These are phyloP conservation scores for Serrognathus titanus DNA, from an alignment of 2,888 invertebrate species.

Conservation along the genomic window DNA sequence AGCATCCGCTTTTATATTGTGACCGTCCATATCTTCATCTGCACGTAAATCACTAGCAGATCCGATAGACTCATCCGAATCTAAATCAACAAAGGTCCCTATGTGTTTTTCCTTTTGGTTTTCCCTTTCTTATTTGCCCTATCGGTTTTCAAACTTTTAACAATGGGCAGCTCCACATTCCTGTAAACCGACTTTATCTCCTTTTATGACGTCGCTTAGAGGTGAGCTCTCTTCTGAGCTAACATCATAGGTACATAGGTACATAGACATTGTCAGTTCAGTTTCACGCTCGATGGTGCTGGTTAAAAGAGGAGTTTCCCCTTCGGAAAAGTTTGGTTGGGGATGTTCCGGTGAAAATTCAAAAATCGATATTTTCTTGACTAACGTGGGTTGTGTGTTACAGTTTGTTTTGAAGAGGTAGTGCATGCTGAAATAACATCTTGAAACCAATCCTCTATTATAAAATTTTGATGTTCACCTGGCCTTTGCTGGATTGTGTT, in stretches of 20 bases:
- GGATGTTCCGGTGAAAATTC: conserved; percentile 28
- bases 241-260: conserved; percentile 57
- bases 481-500: no score
- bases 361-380: conserved; percentile 14
- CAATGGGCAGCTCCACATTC: conserved; percentile 50
- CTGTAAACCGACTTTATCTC: conserved; percentile 51
- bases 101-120: conserved; percentile 22
- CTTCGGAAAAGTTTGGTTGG: conserved; percentile 37
- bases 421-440: conserved; percentile 19
- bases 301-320: conserved; percentile 47
- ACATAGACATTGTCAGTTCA: conserved; percentile 43
- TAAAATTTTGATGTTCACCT: neutral
- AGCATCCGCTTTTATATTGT: conserved; percentile 47
- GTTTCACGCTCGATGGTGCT: conserved; percentile 38
- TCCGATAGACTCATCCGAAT: conserved; percentile 67
- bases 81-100: conserved; percentile 46
- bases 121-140: conserved; percentile 18
- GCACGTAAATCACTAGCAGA: conserved; percentile 68
- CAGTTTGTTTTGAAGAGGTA: conserved; percentile 9
- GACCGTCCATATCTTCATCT: conserved; percentile 51
- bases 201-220: conserved; percentile 45
- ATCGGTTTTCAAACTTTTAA: conserved; percentile 52
- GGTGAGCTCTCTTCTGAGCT: conserved; percentile 51
- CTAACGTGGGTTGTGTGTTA: conserved; percentile 8
- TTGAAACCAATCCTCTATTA: neutral